Evolutionary conservation across 1,140 invertebrate genomes (phyloP).

Genomic region (Sitobion miscanthi): DNA sequence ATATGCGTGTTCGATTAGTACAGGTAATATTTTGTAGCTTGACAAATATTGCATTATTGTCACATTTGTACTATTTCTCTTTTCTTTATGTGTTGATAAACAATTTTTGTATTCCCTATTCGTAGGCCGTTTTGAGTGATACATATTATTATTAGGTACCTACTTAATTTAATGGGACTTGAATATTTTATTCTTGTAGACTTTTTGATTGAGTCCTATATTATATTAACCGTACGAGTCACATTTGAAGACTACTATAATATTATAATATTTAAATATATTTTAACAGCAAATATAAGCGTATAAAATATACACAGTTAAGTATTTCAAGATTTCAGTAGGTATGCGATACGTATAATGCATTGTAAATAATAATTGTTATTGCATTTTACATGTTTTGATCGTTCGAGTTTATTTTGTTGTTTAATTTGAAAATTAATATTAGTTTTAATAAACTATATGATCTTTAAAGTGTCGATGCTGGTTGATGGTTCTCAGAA

Average conservation of each 20-base stretch:
- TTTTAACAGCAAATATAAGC: not conserved
- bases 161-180: not conserved
- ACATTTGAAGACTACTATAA: not conserved
- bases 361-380: not conserved
- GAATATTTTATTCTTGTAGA: not conserved
- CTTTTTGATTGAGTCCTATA: not conserved
- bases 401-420: not conserved
- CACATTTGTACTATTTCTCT: not conserved
- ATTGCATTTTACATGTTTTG: not conserved
- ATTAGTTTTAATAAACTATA: not conserved
- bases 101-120: not conserved
- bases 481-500: not conserved
- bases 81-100: not conserved
- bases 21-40: not conserved
- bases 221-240: not conserved
- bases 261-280: not conserved
- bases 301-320: not conserved
- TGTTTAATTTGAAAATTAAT: not conserved
- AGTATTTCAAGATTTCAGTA: not conserved
- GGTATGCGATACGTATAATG: not conserved
- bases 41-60: not conserved
- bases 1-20: not conserved
- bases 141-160: no score
- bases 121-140: not conserved
- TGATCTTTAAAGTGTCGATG: not conserved